These are phyloP conservation scores for Dipodomys spectabilis DNA, from an alignment of 2,113 vertebrate species.

Conservation along the genomic window DNA sequence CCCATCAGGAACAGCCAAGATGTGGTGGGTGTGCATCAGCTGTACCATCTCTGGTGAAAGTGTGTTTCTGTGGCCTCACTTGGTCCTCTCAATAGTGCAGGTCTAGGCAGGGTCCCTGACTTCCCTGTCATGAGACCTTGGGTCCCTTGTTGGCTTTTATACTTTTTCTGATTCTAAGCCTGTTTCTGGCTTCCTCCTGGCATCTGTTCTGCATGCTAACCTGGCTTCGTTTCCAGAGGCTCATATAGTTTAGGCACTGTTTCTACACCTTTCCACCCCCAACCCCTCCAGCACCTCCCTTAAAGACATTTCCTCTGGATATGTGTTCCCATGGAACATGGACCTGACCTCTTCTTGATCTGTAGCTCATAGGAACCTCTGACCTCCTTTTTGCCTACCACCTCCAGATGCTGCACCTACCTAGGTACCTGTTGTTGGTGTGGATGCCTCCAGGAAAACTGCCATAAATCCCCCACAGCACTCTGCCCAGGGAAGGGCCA, in stretches of 20 bases:
- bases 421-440: neutral
- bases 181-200: neutral
- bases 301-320: neutral
- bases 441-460: neutral
- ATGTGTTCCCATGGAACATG: neutral
- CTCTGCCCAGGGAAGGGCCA: no score
- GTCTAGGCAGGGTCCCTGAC: no score
- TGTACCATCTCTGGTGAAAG: no score
- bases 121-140: no score
- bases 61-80: no score
- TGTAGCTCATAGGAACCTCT: neutral
- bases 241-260: neutral
- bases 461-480: no score
- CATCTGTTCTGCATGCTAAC: neutral
- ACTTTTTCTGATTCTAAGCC: neutral
- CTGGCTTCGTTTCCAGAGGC: neutral
- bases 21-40: no score
- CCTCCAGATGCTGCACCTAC: no score
- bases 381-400: neutral
- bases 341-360: neutral
- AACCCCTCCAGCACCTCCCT: neutral
- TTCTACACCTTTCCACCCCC: neutral
- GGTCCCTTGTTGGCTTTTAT: neutral
- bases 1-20: no score
- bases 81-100: no score